phyloP scores from a whole-genome alignment of 2,888 invertebrate species.

The Nycteola revayana region DNA sequence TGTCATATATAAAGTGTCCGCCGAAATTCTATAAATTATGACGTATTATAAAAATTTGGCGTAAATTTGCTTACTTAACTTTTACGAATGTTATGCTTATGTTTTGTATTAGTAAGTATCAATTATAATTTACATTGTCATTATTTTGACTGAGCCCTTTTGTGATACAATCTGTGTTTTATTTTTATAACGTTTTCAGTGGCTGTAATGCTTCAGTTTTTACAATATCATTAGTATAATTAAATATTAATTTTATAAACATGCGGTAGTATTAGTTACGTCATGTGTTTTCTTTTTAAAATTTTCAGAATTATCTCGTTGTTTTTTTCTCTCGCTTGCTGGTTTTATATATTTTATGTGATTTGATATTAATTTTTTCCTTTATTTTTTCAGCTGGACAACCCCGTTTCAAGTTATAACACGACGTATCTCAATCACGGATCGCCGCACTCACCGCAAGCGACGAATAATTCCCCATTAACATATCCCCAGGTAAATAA shows the following conservation, averaged over 20 bases:
- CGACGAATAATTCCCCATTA: conserved; percentile 63
- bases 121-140: conserved; percentile 18
- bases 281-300: conserved; percentile 40
- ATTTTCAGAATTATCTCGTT: conserved; percentile 45
- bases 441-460: conserved; percentile 70
- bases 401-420: conserved; percentile 67
- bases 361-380: conserved; percentile 21
- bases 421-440: conserved; percentile 71
- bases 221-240: conserved; percentile 22
- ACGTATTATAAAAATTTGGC: too few relatives aligned
- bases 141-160: conserved; percentile 21
- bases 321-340: conserved; percentile 47
- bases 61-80: too few relatives aligned
- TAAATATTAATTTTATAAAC: conserved; percentile 18
- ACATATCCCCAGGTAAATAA: conserved; percentile 67
- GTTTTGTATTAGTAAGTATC: conserved; percentile 23
- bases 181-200: conserved; percentile 34
- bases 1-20: too few relatives aligned
- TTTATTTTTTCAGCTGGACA: conserved; percentile 59
- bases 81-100: conserved; percentile 26
- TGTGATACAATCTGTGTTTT: conserved; percentile 32
- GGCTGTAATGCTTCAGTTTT: conserved; percentile 34
- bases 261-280: conserved; percentile 32
- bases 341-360: conserved; percentile 4
- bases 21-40: too few relatives aligned